Evolutionary conservation across 1,140 invertebrate species (phyloP).

Genomic region (Pseudomyrmex dendroicus): DNA sequence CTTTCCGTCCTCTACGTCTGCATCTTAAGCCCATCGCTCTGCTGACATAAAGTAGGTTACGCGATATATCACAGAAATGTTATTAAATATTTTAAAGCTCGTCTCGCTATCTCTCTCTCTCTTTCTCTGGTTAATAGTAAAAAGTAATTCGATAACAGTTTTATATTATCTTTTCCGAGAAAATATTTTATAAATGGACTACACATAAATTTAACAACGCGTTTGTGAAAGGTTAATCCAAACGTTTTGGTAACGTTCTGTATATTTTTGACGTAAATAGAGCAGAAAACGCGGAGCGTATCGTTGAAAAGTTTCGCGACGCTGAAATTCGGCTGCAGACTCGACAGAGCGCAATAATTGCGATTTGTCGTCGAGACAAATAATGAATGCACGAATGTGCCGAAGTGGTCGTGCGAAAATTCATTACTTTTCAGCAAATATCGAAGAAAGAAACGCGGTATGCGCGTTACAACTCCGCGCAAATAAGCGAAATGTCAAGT

Average conservation of each 20-base stretch:
- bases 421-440: slow-evolving; percentile 70
- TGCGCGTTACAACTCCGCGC: slow-evolving; percentile 5
- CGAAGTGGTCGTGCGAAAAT: slow-evolving; percentile 48
- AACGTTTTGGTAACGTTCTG: slow-evolving; percentile 22
- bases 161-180: not conserved
- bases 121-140: no score
- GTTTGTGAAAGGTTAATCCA: not conserved
- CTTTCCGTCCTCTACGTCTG: slow-evolving; percentile 35
- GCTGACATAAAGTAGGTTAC: not conserved
- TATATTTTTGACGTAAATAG: slow-evolving; percentile 3
- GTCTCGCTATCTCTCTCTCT: no score
- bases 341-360: slow-evolving; percentile 51
- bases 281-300: not conserved
- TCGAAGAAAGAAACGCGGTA: not conserved
- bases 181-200: not conserved
- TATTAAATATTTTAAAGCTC: no score
- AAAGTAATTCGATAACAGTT: no score
- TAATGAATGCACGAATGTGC: slow-evolving; percentile 2
- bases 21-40: slow-evolving; percentile 45
- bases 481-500: slow-evolving; percentile 52
- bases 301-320: slow-evolving; percentile 43
- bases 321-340: slow-evolving; percentile 32
- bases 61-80: no score
- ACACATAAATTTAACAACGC: not conserved
- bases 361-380: slow-evolving; percentile 7